phyloP scores from a whole-genome alignment of 2,797 vertebrate genomes.

The Lacerta agilis region DNA sequence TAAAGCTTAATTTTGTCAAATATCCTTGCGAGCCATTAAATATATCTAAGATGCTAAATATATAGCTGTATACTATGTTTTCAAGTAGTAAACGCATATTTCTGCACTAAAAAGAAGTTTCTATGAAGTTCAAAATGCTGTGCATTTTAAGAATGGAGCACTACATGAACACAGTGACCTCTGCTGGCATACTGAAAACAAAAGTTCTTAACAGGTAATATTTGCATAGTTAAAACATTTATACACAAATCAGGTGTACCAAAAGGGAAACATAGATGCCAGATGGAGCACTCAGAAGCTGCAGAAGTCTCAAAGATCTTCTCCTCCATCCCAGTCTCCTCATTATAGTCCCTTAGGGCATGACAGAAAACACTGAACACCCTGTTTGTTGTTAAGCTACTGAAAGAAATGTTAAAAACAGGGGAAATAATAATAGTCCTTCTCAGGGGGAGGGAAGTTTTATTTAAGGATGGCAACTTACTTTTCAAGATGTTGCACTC shows the following conservation, averaged over 20 bases:
- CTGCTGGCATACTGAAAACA: conserved; percentile 75
- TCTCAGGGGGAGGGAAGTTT: not conserved
- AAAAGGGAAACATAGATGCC: conserved; percentile 1
- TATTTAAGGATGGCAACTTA: not conserved
- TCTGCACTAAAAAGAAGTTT: not conserved
- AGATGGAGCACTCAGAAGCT: not conserved
- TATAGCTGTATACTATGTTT: not conserved
- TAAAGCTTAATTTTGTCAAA: accelerated
- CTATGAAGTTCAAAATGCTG: not conserved
- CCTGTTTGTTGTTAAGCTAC: conserved; percentile 39
- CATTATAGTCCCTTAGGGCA: not conserved
- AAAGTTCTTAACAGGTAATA: conserved; percentile 30
- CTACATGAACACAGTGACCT: conserved; percentile 78
- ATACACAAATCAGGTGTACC: not conserved
- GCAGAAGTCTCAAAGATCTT: not conserved
- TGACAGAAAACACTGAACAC: conserved; percentile 41
- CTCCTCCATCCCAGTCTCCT: not conserved
- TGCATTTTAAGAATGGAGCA: conserved; percentile 44
- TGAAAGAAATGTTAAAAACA: conserved; percentile 11
- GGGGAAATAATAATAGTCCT: conserved; percentile 33
- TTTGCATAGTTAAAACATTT: not conserved
- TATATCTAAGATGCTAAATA: not conserved
- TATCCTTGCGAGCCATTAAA: not conserved
- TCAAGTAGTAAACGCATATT: not conserved
- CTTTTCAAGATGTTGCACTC: not conserved